A percentile compares a stretch with the other conserved stretches of the same genome.
Conservation (phyloP, 2,113 vertebrate species). For the Heterotis niloticus region DNA sequence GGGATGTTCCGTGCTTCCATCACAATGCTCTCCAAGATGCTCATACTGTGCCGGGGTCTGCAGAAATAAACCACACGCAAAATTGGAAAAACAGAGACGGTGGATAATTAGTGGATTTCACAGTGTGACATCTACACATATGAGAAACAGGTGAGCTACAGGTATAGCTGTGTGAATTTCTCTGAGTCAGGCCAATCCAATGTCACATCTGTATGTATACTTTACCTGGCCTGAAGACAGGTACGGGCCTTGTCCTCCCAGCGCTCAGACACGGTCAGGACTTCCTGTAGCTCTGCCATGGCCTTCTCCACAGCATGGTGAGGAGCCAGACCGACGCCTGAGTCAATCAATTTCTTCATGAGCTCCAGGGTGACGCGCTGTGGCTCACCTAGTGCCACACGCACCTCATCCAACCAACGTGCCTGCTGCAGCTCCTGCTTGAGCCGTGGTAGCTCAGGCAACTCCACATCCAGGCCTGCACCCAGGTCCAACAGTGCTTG, state of each 20-base stretch:
- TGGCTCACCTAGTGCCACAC: constrained; percentile 83
- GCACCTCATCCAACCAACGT: constrained; percentile 96
- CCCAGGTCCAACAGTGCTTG: constrained; percentile 88
- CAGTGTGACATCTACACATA: too few species aligned
- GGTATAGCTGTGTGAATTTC: background rate
- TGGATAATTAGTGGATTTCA: background rate
- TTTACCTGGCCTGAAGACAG: constrained; percentile 90
- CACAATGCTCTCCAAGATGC: constrained; percentile 86
- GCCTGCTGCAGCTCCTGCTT: constrained; percentile 95
- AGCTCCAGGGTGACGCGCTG: constrained; percentile 89
- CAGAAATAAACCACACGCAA: background rate
- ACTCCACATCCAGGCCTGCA: constrained; percentile 87
- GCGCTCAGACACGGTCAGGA: constrained; percentile 92
- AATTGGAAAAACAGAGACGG: background rate
- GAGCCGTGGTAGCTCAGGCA: constrained; percentile 85
- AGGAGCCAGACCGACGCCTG: constrained; percentile 89
- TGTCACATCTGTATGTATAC: background rate
- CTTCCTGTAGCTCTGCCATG: constrained; percentile 94
- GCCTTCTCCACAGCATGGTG: constrained; percentile 96
- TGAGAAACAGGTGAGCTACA: too few species aligned
- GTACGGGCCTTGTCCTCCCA: constrained; percentile 96
- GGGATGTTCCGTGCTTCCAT: constrained; percentile 92
- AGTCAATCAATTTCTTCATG: constrained; percentile 96
- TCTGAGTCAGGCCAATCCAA: background rate
- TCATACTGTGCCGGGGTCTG: constrained; percentile 89